Evolutionary conservation across 2,113 vertebrate genomes (phyloP).

Genomic region (Colossoma macropomum): DNA sequence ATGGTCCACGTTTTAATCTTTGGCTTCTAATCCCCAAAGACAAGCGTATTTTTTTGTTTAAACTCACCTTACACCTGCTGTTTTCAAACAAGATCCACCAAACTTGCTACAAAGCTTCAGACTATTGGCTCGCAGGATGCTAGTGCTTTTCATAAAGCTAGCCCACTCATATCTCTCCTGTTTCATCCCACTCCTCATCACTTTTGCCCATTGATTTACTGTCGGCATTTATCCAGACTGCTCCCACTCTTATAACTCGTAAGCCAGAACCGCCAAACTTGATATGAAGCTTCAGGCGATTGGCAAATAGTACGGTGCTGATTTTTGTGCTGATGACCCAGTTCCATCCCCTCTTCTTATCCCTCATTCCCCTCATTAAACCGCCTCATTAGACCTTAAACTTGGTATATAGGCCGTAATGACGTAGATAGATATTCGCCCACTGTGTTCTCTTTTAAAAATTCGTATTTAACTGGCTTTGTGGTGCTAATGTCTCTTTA

Average conservation of each 20-base stretch:
- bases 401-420: constrained; percentile 28
- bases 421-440: constrained; percentile 7
- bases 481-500: constrained; percentile 8
- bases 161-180: constrained; percentile 22
- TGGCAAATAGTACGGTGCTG: constrained; percentile 13
- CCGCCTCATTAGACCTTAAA: constrained; percentile 29
- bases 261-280: constrained; percentile 42
- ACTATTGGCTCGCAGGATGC: neutral
- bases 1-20: neutral
- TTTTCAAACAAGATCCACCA: neutral
- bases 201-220: constrained; percentile 24
- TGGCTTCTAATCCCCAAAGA: neutral
- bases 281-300: constrained; percentile 25
- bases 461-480: constrained; percentile 4
- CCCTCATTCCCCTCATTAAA: constrained; percentile 28
- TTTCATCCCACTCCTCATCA: constrained; percentile 23
- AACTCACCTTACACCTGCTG: neutral
- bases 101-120: neutral
- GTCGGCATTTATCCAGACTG: constrained; percentile 34
- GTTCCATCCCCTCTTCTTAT: constrained; percentile 42
- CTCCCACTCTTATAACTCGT: constrained; percentile 33
- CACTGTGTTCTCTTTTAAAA: constrained; percentile 6
- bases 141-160: constrained; percentile 7
- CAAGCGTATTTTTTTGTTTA: neutral
- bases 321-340: constrained; percentile 42